Evolutionary conservation across 2,888 invertebrate genomes (phyloP), one percentile per base, ranked within the genome.

Genomic region (Melinaea marsaeus): DNA sequence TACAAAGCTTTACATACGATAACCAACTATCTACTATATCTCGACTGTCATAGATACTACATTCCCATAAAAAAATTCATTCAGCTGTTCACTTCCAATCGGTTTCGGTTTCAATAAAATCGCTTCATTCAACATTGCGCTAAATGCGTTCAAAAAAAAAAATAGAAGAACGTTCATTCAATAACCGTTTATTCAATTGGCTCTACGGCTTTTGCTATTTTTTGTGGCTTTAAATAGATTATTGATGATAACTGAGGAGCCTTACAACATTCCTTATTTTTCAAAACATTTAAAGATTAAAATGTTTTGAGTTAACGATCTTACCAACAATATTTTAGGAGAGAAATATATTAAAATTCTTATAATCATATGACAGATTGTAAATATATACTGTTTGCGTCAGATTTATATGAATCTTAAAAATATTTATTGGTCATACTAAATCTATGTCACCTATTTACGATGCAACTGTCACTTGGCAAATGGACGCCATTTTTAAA

Each of bases 401-500:
- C 56, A 62, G 67, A 63, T 67, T 67, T 67, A 65, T 63, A 32
- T 13, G 46, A 6, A 58, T 55, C 56, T 65, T 61, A 67, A 67
- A 62, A 61, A 63, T 67, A 61, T 67, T 65, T 67, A 67, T 67
- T 65, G 63, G 55, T 65, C 58, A 61, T 48, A 37, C 62, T 54
- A 62, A 34, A 67, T 63, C 67, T 67, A 65, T 67, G 67, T 63
- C 67, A 65, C 64, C 60, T 47, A 64, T 64, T 62, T 64, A 62
- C 46, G 59, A 34, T 60, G 55, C 57, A 45, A 55, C 46, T 37
- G 58, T 46, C 56, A 60, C 56, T 54, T 51, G 32, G 48, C 37
- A 35, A 34, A 7, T 46, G 56, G 70, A 69, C 69, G 72, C 74
- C 73, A 75, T 79, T 78, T 75, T 74, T 80, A 79, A 75, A 42